Evolutionary conservation across 2,113 vertebrate species (phyloP), one percentile per base, ranked within the genome.

Genomic region (Xiphias gladius): DNA sequence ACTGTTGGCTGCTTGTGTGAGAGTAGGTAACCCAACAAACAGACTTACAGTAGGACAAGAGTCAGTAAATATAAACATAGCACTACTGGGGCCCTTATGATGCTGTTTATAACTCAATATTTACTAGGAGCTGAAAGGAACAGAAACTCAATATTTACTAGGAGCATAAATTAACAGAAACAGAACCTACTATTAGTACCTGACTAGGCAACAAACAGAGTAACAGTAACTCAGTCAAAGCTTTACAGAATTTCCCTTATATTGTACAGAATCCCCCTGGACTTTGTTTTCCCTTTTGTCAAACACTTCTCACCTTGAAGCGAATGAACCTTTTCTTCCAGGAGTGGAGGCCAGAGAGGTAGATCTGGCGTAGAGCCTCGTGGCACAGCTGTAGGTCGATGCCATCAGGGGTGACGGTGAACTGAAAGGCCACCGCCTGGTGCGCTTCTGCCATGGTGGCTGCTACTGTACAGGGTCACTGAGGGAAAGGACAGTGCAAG

Each of bases 321-420:
- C 97, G 94, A 87, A 97, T 96, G 94, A 98, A 98, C 89, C 96
- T 97, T 94, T 97, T 99, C 79, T 99, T 99, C 98, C 98, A 99
- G 46, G 98, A 98, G 54, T 98, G 95, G 17, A 99, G 93, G 75
- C 97, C 98, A 1, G 98, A 99, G 0, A 99, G 95, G 83, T 97
- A 99, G 89, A 99, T 96, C 72, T 99, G 97, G 35, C 94, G 96
- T 3, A 99, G 96, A 2, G 97, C 98, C 86, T 99, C 97, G 11
- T 98, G 97, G 92, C 97, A 97, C 92, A 99, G 95, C 4, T 95
- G 96, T 8, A 99, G 92, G 92, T 99, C 97, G 12, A 99, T 99
- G 9, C 98, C 98, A 73, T 99, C 98, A 0, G 97, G 97, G 14
- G 96, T 96, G 91, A 99, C 97, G 0, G 97, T 99, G 92, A 99